Conservation (phyloP, 2,888 invertebrate genomes). For the Drosophila tripunctata region DNA sequence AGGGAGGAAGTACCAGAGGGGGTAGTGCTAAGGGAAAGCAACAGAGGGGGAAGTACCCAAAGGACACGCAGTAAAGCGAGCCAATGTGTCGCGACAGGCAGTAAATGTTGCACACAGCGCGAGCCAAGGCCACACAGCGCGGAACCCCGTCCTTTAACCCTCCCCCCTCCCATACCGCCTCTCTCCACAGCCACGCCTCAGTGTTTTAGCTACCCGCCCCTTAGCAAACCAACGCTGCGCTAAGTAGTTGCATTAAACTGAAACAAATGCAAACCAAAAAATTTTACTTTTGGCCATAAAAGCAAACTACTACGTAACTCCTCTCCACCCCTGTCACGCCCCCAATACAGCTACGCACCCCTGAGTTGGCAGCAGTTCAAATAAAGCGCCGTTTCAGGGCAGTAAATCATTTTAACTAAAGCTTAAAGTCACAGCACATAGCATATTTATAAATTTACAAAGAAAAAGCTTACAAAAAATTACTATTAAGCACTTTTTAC, state of each 20-base stretch:
- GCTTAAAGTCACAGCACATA: too few relatives aligned
- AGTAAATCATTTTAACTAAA: conserved; percentile 57
- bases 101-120: conserved; percentile 58
- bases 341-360: too few relatives aligned
- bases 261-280: conserved; percentile 61
- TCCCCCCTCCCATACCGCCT: neutral
- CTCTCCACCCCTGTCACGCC: neutral
- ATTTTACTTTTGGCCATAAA: conserved; percentile 38
- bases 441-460: too few relatives aligned
- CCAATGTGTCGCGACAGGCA: conserved; percentile 67
- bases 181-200: neutral
- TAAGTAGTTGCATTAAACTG: conserved; percentile 76
- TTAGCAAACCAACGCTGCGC: conserved; percentile 22
- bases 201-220: neutral
- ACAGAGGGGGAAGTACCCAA: neutral
- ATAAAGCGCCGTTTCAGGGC: conserved; percentile 43
- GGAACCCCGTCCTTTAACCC: neutral
- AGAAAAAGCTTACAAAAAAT: too few relatives aligned
- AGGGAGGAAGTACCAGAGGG: neutral
- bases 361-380: conserved; percentile 62
- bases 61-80: conserved; percentile 13
- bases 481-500: too few relatives aligned
- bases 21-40: too few relatives aligned
- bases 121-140: conserved; percentile 67
- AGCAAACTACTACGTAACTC: conserved; percentile 24